Base-by-base conservation (phyloP, 2,888 invertebrate species). In the Baronia brevicornis region DNA sequence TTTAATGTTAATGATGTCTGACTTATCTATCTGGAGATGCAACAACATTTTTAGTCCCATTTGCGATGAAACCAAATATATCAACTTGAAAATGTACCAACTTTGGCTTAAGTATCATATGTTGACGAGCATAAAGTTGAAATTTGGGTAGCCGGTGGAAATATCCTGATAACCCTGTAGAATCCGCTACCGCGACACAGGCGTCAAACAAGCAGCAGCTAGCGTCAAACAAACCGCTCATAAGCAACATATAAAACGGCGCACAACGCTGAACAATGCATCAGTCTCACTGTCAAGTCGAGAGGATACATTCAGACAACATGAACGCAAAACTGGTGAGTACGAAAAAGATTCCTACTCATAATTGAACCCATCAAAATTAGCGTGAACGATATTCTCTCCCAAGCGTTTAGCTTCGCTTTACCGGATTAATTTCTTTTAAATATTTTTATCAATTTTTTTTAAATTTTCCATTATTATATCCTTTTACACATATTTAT, bases 311-410 rank as follows among this genome's bases (percentile, higher is more conserved):
- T 30, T 44, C 41, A 38, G 46, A 56, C 36, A 70, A 48, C 51
- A 80, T 82, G 82, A 69, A 61, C 73, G 73, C 72, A 48, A 82
- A 82, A 72, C 52, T 80, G 74, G 80, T 82, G 41, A 78, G 77
- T 62, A 15, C 10, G 4, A 31, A 14, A 34, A 18, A 28, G 8
- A 24, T 17, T 20, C 15, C 19, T 26, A 26, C 28, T 22, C 15
- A 9, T 14, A 21, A 10, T 1, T 19, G 8, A 13, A 23, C 10
- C 24, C 14, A 5, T 12, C 8, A 5, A 24, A 12, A 3, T 9
- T 5, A 20, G 5, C 10, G 2, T 7, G 7, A 5, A 13, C 24
- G 5, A 5, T 14, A 7, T 19, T 13, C 18, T 29, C n/a, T n/a
- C n/a, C n/a, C n/a, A n/a, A n/a, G n/a, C n/a, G n/a, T n/a, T n/a